Conservation (phyloP, 2,113 vertebrate genomes). For the Sapayoa aenigma region DNA sequence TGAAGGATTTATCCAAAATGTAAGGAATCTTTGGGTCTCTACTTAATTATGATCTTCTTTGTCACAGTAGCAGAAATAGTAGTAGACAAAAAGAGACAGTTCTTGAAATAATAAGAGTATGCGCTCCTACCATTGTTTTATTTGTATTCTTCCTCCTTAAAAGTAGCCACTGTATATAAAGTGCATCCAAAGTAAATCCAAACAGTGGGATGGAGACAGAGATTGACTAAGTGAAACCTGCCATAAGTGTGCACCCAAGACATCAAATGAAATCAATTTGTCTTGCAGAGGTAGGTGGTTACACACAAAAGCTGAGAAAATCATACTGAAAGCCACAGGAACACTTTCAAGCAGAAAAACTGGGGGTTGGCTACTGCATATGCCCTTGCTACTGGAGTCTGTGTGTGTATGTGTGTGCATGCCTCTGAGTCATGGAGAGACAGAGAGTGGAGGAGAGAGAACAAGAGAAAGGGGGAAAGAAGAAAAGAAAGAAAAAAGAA, state of each 20-base stretch:
- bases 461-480: neutral
- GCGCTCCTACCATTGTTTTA: neutral
- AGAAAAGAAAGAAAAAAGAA: neutral
- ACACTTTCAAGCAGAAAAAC: neutral
- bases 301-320: slow-evolving; percentile 20
- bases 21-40: neutral
- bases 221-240: slow-evolving; percentile 21
- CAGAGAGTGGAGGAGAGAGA: neutral
- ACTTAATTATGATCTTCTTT: neutral
- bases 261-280: slow-evolving; percentile 30
- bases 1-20: neutral
- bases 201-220: neutral
- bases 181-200: neutral
- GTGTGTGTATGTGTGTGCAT: neutral
- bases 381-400: neutral
- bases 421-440: neutral
- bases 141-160: neutral
- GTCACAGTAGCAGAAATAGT: neutral
- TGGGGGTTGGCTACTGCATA: neutral
- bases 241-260: slow-evolving; percentile 1
- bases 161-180: neutral
- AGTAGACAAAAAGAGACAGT: neutral
- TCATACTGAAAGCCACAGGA: neutral
- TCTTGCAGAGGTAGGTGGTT: slow-evolving; percentile 21
- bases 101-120: neutral